Evolutionary conservation across 2,113 vertebrate species (phyloP).

Genomic region (Engraulis encrasicolus): DNA sequence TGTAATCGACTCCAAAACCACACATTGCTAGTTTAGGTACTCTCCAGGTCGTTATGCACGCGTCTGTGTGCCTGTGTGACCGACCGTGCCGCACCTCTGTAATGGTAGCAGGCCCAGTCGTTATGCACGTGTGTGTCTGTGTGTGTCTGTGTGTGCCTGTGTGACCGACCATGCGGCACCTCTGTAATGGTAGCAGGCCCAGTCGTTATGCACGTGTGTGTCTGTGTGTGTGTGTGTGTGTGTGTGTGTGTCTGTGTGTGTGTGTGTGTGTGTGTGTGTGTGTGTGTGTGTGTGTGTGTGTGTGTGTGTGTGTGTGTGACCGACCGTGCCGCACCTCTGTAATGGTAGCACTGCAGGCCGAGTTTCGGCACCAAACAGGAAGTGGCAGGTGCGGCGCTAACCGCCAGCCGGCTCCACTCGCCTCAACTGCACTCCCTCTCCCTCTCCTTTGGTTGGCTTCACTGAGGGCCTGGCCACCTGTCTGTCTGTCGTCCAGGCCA

Average conservation of each 20-base stretch:
- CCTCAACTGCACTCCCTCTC: too few relatives aligned
- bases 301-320: too few relatives aligned
- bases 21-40: constrained; percentile 58
- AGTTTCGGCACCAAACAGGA: constrained; percentile 33
- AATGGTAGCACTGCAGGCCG: neutral
- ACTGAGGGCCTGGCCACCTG: constrained; percentile 60
- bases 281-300: too few relatives aligned
- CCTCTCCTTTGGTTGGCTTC: too few relatives aligned
- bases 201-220: neutral
- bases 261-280: too few relatives aligned
- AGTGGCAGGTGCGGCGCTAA: constrained; percentile 32
- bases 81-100: neutral
- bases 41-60: constrained; percentile 17
- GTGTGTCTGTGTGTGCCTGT: too few relatives aligned
- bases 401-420: constrained; percentile 21
- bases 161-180: constrained; percentile 48
- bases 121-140: too few relatives aligned
- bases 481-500: too few relatives aligned
- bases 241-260: too few relatives aligned
- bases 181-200: neutral
- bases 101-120: neutral
- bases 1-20: constrained; percentile 63
- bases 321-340: neutral
- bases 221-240: too few relatives aligned
- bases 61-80: neutral